phyloP scores from a whole-genome alignment of 1,140 invertebrate genomes.

The Zophobas atratus region DNA sequence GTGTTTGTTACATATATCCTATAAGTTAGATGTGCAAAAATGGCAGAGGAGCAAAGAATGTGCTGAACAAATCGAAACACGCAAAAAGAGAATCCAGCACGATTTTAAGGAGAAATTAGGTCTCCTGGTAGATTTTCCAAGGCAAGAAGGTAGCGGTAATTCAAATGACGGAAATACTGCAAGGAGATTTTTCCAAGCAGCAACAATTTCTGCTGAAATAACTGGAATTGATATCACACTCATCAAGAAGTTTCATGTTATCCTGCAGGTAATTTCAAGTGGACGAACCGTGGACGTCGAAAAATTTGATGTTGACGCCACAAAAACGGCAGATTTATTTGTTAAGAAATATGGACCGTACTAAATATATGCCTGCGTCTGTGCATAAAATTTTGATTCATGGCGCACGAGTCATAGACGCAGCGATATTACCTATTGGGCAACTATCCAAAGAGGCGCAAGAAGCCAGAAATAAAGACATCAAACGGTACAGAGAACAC shows the following conservation, averaged over 20 bases:
- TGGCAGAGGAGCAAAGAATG: conserved; percentile 40
- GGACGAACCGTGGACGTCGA: conserved; percentile 26
- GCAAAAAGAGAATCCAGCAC: conserved; percentile 40
- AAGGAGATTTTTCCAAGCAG: conserved; percentile 51
- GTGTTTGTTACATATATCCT: conserved; percentile 46
- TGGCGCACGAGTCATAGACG: conserved; percentile 57
- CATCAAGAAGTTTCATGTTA: conserved; percentile 49
- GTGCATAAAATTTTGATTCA: conserved; percentile 62
- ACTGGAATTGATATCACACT: conserved; percentile 44
- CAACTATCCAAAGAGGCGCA: conserved; percentile 64
- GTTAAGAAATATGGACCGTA: conserved; percentile 54
- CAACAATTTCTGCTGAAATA: conserved; percentile 13
- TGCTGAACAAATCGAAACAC: background rate
- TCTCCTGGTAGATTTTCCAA: conserved; percentile 59
- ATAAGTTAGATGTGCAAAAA: conserved; percentile 43
- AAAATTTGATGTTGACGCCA: conserved; percentile 2
- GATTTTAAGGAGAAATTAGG: conserved; percentile 57
- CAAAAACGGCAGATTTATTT: background rate
- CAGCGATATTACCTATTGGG: conserved; percentile 62
- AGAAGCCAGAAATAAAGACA: conserved; percentile 64
- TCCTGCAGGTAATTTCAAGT: conserved; percentile 42
- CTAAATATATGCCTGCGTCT: conserved; percentile 53
- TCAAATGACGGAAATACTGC: conserved; percentile 67
- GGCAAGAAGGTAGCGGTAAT: conserved; percentile 58
- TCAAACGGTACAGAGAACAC: conserved; percentile 57